phyloP scores from a whole-genome alignment of 2,888 invertebrate species.

The Hesperia comma region DNA sequence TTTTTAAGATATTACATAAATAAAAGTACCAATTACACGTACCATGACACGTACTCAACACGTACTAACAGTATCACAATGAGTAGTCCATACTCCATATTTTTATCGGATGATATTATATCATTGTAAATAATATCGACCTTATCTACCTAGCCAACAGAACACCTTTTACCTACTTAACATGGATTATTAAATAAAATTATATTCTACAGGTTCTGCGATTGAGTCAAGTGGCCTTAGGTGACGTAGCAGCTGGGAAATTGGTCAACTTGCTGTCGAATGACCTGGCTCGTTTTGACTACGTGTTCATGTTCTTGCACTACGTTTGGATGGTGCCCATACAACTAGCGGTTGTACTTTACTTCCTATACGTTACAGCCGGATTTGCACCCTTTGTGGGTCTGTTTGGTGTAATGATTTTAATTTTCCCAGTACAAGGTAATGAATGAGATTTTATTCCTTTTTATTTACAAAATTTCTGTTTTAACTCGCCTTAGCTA shows the following conservation, averaged over 20 bases:
- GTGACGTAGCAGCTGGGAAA: constrained; percentile 88
- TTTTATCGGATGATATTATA: too few relatives aligned
- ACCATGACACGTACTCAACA: too few relatives aligned
- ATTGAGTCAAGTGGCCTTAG: constrained; percentile 88
- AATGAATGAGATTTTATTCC: constrained; percentile 25
- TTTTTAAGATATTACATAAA: too few relatives aligned
- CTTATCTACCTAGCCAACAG: too few relatives aligned
- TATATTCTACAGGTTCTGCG: constrained; percentile 84
- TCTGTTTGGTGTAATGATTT: constrained; percentile 74
- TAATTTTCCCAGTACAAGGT: constrained; percentile 84
- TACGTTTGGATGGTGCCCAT: constrained; percentile 92
- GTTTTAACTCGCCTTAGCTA: too few relatives aligned
- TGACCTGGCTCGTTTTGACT: constrained; percentile 92
- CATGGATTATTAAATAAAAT: constrained; percentile 10
- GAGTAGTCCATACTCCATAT: too few relatives aligned
- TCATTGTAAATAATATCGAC: too few relatives aligned
- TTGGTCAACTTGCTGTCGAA: constrained; percentile 93
- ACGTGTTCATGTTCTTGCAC: constrained; percentile 88
- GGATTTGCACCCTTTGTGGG: constrained; percentile 73
- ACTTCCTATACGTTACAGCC: constrained; percentile 64
- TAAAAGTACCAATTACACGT: too few relatives aligned
- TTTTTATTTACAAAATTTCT: too few relatives aligned
- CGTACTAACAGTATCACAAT: too few relatives aligned
- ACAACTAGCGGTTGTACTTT: constrained; percentile 84
- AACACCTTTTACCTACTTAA: too few relatives aligned